phyloP scores from a whole-genome alignment of 2,888 invertebrate genomes.

The Apotomis betuletana region DNA sequence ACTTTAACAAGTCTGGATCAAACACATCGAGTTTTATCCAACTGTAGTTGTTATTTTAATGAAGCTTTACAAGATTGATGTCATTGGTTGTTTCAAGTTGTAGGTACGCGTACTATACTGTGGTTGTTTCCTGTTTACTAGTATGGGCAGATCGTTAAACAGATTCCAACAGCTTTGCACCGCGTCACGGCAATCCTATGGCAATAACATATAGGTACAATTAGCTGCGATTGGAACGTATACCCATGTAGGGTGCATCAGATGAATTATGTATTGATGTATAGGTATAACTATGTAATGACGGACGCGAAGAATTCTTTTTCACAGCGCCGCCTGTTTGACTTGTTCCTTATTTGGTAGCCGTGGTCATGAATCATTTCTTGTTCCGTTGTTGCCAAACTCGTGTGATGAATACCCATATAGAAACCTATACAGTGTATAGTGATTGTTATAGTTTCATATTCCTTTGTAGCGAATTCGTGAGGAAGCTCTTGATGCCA shows the following conservation, averaged over 20 bases:
- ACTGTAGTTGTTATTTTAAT: conserved; percentile 15
- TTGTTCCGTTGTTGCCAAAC: conserved; percentile 56
- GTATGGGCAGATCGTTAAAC: conserved; percentile 56
- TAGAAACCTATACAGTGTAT: conserved; percentile 42
- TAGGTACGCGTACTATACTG: conserved; percentile 8
- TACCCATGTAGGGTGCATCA: conserved; percentile 63
- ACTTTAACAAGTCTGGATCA: no score
- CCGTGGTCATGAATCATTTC: conserved; percentile 59
- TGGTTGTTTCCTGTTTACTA: conserved; percentile 65
- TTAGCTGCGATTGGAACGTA: conserved; percentile 52
- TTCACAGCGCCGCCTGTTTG: conserved; percentile 54
- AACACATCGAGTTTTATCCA: not conserved
- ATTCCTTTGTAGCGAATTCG: conserved; percentile 31
- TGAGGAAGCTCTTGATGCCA: conserved; percentile 35
- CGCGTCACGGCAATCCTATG: conserved; percentile 21
- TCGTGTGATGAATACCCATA: conserved; percentile 41
- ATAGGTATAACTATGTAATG: conserved; percentile 52
- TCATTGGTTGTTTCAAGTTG: conserved; percentile 8
- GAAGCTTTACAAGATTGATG: conserved; percentile 6
- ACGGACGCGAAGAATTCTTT: conserved; percentile 58
- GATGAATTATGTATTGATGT: conserved; percentile 65
- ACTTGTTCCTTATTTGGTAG: conserved; percentile 62
- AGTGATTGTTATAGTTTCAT: conserved; percentile 44
- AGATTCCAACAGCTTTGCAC: conserved; percentile 41
- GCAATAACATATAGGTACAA: conserved; percentile 51